Evolutionary conservation across 2,113 vertebrate species (phyloP), one percentile per base, ranked within the genome.

Genomic region (Ellobius talpinus): DNA sequence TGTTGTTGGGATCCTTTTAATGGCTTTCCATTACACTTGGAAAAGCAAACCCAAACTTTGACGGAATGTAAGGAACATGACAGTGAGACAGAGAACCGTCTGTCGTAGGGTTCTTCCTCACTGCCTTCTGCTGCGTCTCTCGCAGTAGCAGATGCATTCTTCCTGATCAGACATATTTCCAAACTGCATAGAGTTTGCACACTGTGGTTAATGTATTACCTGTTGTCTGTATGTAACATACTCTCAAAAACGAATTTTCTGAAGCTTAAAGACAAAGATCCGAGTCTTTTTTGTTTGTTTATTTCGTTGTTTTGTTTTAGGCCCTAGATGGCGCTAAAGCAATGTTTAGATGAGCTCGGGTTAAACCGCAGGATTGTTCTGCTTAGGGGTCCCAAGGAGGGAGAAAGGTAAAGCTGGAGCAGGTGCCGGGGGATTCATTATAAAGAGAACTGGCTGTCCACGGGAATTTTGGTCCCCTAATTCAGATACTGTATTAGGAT

Each of bases 1-100:
- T 26, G 4, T 52, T 33, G 9, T 17, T 90, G 55, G 21, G 45
- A n/a, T 94, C 31, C 2, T 89, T 77, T 86, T 72, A 50, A 29
- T 93, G 72, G 12, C 16, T 95, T 96, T 96, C 61, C 9, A 23
- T 91, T 95, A 87, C 1, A 31, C 42, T 87, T 77, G 45, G 78
- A n/a, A 55, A 70, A 82, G 90, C n/a, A 89, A 14, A 29, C 12
- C 61, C 31, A n/a, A 85, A 89, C 31, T 36, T 73, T 79, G 63
- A 84, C 9, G 26, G 70, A 39, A 84, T 23, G 36, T 39, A 36
- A 5, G 58, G 68, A 93, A 26, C 72, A 72, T 36, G 55, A 29
- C 17, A 78, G 1, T 76, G 68, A 61, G 45, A 17, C 7, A 42
- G 50, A n/a, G 45, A 26, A 45, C 1, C 7, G 13, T 76, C 66